These are phyloP conservation scores for Forbesichthys papilliferus DNA, from an alignment of 2,113 vertebrate genomes.

Conservation along the genomic window DNA sequence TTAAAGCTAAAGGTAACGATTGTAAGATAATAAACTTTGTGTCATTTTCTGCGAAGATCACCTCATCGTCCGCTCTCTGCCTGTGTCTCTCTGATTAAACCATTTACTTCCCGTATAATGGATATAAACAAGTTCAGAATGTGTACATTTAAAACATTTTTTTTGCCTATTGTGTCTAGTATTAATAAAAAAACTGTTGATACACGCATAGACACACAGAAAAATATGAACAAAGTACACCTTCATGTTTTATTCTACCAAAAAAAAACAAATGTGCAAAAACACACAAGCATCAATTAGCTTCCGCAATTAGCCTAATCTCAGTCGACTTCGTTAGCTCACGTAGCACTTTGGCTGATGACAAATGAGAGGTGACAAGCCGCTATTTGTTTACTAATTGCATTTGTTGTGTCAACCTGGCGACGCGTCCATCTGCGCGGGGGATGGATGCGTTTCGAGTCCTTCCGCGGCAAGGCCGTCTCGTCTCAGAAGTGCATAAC, in stretches of 20 bases:
- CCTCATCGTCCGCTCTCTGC: no score
- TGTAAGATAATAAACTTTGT: not conserved
- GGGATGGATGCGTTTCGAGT: conserved; percentile 54
- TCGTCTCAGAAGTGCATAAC: conserved; percentile 32
- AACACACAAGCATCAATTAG: conserved; percentile 44
- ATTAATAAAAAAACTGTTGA: not conserved
- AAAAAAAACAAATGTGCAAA: not conserved
- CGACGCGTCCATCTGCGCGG: conserved; percentile 8
- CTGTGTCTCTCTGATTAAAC: conserved; percentile 38
- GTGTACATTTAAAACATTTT: not conserved
- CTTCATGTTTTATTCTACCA: not conserved
- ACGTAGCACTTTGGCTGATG: conserved; percentile 54
- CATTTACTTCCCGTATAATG: conserved; percentile 35
- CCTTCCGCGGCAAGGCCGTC: conserved; percentile 27
- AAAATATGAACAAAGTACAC: not conserved
- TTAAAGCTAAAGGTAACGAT: conserved; percentile 13
- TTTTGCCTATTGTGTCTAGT: no score
- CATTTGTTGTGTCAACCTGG: conserved; percentile 40
- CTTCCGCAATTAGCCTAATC: conserved; percentile 57
- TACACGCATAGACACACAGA: not conserved
- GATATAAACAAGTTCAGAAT: conserved; percentile 20
- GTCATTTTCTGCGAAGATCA: no score
- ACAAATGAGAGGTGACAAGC: conserved; percentile 47
- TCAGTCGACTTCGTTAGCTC: conserved; percentile 53
- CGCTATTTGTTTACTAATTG: conserved; percentile 63